phyloP scores from a whole-genome alignment of 1,140 invertebrate genomes.

The Pseudoatta argentina region DNA sequence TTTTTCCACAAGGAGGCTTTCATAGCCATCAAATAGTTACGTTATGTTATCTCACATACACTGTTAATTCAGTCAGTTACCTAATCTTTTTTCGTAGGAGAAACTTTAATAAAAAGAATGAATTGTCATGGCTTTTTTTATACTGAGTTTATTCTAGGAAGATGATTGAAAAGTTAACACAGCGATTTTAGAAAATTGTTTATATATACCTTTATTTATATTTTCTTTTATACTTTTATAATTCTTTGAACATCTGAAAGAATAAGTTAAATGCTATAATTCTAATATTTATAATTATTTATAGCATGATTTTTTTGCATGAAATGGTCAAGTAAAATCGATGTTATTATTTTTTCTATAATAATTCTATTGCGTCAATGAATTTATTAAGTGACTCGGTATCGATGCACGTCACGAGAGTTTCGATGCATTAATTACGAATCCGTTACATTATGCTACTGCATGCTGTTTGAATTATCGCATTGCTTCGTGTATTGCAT shows the following conservation, averaged over 20 bases:
- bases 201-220: not conserved
- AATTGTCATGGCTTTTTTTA: not conserved
- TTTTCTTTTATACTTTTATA: not conserved
- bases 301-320: constrained; percentile 1
- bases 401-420: not conserved
- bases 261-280: not conserved
- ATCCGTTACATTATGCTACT: constrained; percentile 52
- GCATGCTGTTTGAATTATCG: constrained; percentile 59
- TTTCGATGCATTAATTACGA: constrained; percentile 58
- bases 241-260: not conserved
- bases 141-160: not conserved
- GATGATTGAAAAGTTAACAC: not conserved
- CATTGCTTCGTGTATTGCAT: constrained; percentile 51
- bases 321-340: not conserved
- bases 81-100: not conserved
- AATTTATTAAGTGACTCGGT: constrained; percentile 35
- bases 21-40: not conserved
- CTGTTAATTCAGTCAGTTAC: not conserved
- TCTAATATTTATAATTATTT: not conserved
- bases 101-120: not conserved
- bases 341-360: constrained; percentile 31
- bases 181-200: not conserved
- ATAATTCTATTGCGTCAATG: not conserved
- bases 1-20: not conserved
- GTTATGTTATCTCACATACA: not conserved